phyloP scores from a whole-genome alignment of 1,140 invertebrate genomes.

The Drosophila cardini region DNA sequence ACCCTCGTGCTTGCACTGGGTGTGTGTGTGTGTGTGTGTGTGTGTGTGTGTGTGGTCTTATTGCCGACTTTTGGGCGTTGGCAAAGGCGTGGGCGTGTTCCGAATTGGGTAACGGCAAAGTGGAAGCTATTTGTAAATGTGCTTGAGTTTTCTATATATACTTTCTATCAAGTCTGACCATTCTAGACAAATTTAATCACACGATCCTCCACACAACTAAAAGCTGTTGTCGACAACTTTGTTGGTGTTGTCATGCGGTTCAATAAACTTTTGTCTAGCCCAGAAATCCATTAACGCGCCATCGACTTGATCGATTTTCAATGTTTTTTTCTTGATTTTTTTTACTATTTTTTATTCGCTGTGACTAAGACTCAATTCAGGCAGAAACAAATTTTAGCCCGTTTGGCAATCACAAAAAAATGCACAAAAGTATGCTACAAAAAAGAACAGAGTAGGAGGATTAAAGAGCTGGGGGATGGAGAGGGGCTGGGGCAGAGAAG shows the following conservation, averaged over 20 bases:
- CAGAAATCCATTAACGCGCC: slow-evolving; percentile 75
- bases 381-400: slow-evolving; percentile 13
- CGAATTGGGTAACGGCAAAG: neutral
- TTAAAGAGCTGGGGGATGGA: neutral
- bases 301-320: slow-evolving; percentile 70
- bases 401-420: slow-evolving; percentile 39
- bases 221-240: slow-evolving; percentile 14
- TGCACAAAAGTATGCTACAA: slow-evolving; percentile 51
- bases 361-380: slow-evolving; percentile 11
- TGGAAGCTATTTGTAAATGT: slow-evolving; percentile 2
- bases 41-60: slow-evolving; percentile 16
- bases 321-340: slow-evolving; percentile 1
- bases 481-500: neutral
- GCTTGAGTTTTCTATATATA: slow-evolving; percentile 2
- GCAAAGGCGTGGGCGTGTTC: slow-evolving; percentile 3
- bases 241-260: slow-evolving; percentile 41
- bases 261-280: slow-evolving; percentile 78
- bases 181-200: slow-evolving; percentile 60
- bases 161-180: slow-evolving; percentile 13
- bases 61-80: slow-evolving; percentile 23
- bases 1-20: slow-evolving; percentile 2
- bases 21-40: slow-evolving; percentile 5
- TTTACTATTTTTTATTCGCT: slow-evolving; percentile 2
- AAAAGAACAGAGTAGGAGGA: slow-evolving; percentile 9
- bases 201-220: slow-evolving; percentile 16